phyloP scores from a whole-genome alignment of 1,140 invertebrate species.

The Condylostylus longicornis region DNA sequence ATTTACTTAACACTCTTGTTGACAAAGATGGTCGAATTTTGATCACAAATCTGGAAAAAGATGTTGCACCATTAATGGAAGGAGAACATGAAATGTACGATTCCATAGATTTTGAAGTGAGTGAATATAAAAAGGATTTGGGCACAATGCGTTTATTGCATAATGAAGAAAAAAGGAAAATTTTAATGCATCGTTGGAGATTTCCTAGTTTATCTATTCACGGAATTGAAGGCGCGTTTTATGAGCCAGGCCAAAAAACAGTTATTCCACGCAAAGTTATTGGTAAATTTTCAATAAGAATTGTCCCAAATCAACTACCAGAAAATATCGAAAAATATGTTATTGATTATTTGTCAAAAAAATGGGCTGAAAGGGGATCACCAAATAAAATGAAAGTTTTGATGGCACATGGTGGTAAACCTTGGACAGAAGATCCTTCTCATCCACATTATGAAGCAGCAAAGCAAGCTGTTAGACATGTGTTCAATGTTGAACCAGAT shows the following conservation, averaged over 20 bases:
- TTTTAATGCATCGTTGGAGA: conserved; percentile 84
- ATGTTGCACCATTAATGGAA: conserved; percentile 45
- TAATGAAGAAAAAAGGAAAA: conserved; percentile 54
- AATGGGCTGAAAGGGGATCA: conserved; percentile 56
- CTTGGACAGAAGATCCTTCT: conserved; percentile 85
- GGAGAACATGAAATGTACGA: conserved; percentile 68
- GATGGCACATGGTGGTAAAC: conserved; percentile 42
- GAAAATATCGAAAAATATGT: conserved; percentile 59
- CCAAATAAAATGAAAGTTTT: conserved; percentile 72
- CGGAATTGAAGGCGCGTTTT: conserved; percentile 78
- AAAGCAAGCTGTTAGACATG: conserved; percentile 67
- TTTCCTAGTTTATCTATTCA: conserved; percentile 81
- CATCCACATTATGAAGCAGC: conserved; percentile 87
- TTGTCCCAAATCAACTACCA: conserved; percentile 83
- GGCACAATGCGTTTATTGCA: conserved; percentile 57
- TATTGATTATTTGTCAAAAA: conserved; percentile 53
- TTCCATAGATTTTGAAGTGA: conserved; percentile 78
- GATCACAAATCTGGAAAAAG: conserved; percentile 63
- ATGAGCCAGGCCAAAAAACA: conserved; percentile 82
- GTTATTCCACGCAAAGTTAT: conserved; percentile 90
- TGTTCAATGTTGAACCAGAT: conserved; percentile 87
- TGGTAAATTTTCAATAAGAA: conserved; percentile 91
- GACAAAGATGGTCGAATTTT: conserved; percentile 73
- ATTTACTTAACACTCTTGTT: conserved; percentile 65
- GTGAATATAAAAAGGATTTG: conserved; percentile 59